phyloP scores from a whole-genome alignment of 1,140 invertebrate genomes.

The Ctenoplectra terminalis region DNA sequence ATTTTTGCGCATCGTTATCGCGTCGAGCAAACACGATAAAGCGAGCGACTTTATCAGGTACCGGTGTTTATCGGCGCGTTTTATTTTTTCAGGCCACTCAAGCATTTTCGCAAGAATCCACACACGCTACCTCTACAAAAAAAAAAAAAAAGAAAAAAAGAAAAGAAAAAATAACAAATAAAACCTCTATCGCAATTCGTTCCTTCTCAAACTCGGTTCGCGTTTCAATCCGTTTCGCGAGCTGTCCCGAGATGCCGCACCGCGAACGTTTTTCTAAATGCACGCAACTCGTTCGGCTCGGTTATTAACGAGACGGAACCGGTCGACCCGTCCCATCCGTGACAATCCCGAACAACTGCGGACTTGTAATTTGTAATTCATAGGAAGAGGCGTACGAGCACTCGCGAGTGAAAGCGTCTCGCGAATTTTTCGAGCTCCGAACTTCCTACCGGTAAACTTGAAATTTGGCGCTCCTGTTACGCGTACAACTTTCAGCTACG shows the following conservation, averaged over 20 bases:
- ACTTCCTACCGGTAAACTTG: background rate
- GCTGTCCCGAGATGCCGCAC: no score
- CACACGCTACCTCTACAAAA: constrained; percentile 61
- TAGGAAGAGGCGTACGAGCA: background rate
- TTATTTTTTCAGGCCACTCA: constrained; percentile 81
- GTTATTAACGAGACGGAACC: no score
- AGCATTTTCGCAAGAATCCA: constrained; percentile 79
- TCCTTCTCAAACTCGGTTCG: background rate
- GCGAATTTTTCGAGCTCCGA: no score
- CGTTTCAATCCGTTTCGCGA: no score
- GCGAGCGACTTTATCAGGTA: constrained; percentile 74
- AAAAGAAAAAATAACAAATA: no score
- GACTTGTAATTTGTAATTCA: no score
- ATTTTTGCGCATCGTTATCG: constrained; percentile 80
- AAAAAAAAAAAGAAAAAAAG: constrained; percentile 47
- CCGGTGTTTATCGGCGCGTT: constrained; percentile 72
- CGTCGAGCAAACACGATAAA: constrained; percentile 79
- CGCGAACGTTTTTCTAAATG: no score
- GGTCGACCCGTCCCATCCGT: no score
- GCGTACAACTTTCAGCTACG: background rate
- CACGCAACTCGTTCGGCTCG: no score
- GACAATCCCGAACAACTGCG: no score
- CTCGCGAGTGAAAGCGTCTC: background rate
- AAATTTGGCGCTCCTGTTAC: background rate
- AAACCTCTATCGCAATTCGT: background rate